Evolutionary conservation across 2,888 invertebrate genomes (phyloP).

Genomic region (Caenorhabditis imperialis): DNA sequence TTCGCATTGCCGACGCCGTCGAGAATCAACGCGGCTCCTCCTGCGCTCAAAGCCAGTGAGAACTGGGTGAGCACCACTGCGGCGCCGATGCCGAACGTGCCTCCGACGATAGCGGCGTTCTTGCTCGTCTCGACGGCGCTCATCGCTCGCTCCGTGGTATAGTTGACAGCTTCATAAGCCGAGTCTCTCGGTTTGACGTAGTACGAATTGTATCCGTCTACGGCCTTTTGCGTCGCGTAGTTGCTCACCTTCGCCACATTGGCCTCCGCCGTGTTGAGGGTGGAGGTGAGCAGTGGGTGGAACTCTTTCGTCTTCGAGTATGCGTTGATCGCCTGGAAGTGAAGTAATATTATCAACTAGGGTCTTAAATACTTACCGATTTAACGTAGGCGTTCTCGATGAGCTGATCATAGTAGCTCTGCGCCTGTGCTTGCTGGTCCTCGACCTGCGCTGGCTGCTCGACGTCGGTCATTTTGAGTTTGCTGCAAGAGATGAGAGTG

Average conservation of each 20-base stretch:
- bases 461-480: constrained; percentile 51
- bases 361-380: constrained; percentile 11
- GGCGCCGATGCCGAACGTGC: constrained; percentile 62
- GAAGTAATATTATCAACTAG: not conserved
- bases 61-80: constrained; percentile 63
- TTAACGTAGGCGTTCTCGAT: constrained; percentile 49
- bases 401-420: constrained; percentile 56
- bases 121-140: constrained; percentile 49
- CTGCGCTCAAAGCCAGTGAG: constrained; percentile 55
- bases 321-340: constrained; percentile 40
- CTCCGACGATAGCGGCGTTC: constrained; percentile 53
- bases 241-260: constrained; percentile 26
- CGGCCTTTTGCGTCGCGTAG: constrained; percentile 50
- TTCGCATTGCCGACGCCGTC: constrained; percentile 49
- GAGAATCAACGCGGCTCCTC: constrained; percentile 56
- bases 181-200: constrained; percentile 55
- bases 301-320: constrained; percentile 52
- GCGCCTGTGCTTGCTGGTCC: constrained; percentile 35
- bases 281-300: constrained; percentile 51
- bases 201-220: constrained; percentile 53
- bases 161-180: constrained; percentile 42
- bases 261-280: constrained; percentile 40
- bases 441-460: constrained; percentile 19
- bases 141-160: constrained; percentile 51
- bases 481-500: not conserved